Conservation (phyloP, 1,140 invertebrate genomes). For the Proales similis region DNA sequence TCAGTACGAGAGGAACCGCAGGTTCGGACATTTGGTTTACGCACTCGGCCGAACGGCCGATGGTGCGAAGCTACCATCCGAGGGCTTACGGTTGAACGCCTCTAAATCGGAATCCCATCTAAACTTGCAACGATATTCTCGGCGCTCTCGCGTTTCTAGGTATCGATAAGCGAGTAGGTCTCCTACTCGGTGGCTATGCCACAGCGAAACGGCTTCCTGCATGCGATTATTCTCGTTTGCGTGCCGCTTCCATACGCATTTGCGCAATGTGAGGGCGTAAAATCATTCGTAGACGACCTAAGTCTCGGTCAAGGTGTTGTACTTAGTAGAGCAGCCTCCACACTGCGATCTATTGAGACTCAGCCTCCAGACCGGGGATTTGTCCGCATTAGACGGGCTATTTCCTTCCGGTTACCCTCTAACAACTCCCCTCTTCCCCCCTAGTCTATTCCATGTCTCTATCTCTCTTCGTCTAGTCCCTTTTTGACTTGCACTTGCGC, state of each 20-base stretch:
- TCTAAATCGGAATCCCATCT: conserved; percentile 1
- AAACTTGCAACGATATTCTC: background rate
- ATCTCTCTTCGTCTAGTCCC: no score
- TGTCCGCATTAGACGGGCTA: conserved; percentile 38
- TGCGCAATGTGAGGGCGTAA: conserved; percentile 49
- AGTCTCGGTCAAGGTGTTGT: conserved; percentile 54
- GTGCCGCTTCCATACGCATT: conserved; percentile 43
- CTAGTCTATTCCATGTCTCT: no score
- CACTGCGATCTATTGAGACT: conserved; percentile 57
- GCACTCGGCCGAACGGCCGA: conserved; percentile 56
- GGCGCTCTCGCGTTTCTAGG: conserved; percentile 39
- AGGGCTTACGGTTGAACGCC: conserved; percentile 44
- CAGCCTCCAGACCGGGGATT: conserved; percentile 43
- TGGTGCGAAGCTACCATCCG: conserved; percentile 71
- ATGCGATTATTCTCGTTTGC: conserved; percentile 33
- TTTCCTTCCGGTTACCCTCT: conserved; percentile 22
- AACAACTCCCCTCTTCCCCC: no score
- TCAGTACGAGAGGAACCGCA: conserved; percentile 68
- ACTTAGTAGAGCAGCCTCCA: conserved; percentile 53
- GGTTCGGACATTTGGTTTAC: conserved; percentile 70
- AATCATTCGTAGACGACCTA: conserved; percentile 57
- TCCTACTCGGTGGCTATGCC: conserved; percentile 40
- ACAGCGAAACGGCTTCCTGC: conserved; percentile 39
- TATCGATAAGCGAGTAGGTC: conserved; percentile 41
- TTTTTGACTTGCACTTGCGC: no score